These are phyloP conservation scores for Anorthoa munda DNA, from an alignment of 2,888 invertebrate genomes.

Conservation along the genomic window DNA sequence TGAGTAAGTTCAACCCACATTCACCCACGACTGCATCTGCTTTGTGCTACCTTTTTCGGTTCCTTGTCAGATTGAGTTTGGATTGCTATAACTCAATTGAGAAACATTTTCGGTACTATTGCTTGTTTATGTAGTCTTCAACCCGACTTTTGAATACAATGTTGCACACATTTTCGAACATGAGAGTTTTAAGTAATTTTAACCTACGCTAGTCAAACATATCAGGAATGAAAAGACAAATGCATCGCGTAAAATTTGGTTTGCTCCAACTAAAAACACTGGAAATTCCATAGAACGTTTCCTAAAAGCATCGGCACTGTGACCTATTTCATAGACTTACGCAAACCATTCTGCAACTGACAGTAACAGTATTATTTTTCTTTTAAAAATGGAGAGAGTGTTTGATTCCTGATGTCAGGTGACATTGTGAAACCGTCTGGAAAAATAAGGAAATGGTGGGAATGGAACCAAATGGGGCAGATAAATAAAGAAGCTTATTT, in stretches of 20 bases:
- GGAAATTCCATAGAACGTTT: slow-evolving; percentile 4
- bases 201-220: not conserved
- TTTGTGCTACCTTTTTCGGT: slow-evolving; percentile 36
- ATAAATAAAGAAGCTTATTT: not conserved
- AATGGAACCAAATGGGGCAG: not conserved
- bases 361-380: slow-evolving; percentile 12
- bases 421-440: slow-evolving; percentile 21
- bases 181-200: too few species aligned
- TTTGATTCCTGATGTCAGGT: slow-evolving; percentile 26
- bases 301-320: slow-evolving; percentile 9
- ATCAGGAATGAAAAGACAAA: not conserved
- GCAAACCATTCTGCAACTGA: slow-evolving; percentile 19
- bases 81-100: slow-evolving; percentile 9
- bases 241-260: not conserved
- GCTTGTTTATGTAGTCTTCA: not conserved
- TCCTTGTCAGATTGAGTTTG: slow-evolving; percentile 3
- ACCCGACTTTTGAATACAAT: not conserved
- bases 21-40: slow-evolving; percentile 46
- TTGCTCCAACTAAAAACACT: not conserved
- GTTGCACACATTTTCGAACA: not conserved
- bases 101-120: slow-evolving; percentile 5
- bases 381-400: slow-evolving; percentile 27
- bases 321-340: slow-evolving; percentile 28
- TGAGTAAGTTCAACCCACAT: slow-evolving; percentile 38
- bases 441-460: slow-evolving; percentile 19